These are phyloP conservation scores for Paracanthobrama guichenoti DNA, from an alignment of 2,113 vertebrate species.

Conservation along the genomic window DNA sequence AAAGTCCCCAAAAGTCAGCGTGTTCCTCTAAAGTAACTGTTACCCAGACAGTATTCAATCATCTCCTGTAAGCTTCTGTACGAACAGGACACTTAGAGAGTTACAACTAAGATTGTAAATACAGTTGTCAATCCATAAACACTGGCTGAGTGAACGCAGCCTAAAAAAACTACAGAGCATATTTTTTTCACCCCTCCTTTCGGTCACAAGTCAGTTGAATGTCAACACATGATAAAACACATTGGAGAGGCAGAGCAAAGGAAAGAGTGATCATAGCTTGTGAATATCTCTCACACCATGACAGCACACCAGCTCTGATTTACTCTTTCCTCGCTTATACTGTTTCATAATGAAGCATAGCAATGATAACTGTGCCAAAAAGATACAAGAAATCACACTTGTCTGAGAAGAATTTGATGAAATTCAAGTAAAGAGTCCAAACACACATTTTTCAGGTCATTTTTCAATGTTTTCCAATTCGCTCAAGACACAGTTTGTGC, in stretches of 20 bases:
- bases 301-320: neutral
- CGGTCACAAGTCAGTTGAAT: neutral
- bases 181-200: neutral
- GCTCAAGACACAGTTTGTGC: constrained; percentile 49
- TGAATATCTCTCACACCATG: neutral
- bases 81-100: too few species aligned
- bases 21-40: too few species aligned
- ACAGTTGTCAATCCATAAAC: neutral
- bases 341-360: neutral
- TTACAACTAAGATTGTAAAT: neutral
- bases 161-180: neutral
- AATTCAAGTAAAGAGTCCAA: neutral
- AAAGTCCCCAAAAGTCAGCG: too few species aligned
- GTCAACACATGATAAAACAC: neutral
- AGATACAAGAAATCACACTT: constrained; percentile 41
- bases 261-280: neutral
- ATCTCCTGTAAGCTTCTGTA: too few species aligned
- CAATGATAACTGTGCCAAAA: constrained; percentile 6
- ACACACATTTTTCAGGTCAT: neutral
- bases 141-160: neutral
- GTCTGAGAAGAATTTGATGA: neutral
- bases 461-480: constrained; percentile 34
- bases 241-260: neutral
- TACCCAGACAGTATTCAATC: too few species aligned
- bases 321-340: neutral